Evolutionary conservation across 2,113 vertebrate species (phyloP).

Genomic region (Mastomys coucha): DNA sequence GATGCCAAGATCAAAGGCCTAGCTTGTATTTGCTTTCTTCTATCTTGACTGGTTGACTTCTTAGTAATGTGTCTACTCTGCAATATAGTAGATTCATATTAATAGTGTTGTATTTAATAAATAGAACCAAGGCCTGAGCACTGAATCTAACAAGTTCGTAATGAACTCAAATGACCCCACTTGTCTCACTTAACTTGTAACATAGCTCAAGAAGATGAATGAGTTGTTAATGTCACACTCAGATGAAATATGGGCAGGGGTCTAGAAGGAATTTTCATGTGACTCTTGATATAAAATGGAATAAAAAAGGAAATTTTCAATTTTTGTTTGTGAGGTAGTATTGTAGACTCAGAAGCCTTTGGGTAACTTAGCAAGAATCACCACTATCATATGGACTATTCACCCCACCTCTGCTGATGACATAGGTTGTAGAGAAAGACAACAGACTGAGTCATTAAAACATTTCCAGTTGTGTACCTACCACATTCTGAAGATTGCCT

Average conservation of each 20-base stretch:
- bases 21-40: neutral
- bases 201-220: neutral
- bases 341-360: neutral
- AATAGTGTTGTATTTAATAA: neutral
- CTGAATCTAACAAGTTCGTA: neutral
- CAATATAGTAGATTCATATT: neutral
- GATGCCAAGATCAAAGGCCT: neutral
- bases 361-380: neutral
- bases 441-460: neutral
- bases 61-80: neutral
- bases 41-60: neutral
- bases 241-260: neutral
- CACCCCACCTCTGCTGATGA: neutral
- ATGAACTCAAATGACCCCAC: neutral
- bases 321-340: neutral
- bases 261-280: neutral
- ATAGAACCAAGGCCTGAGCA: neutral
- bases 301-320: neutral
- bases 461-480: neutral
- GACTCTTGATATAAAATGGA: neutral
- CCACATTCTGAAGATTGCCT: neutral
- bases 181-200: neutral
- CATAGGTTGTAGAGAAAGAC: neutral
- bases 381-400: neutral
- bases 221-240: neutral